Base-by-base conservation (phyloP, 2,888 invertebrate species). In the Rhimphoctona megacephalus region DNA sequence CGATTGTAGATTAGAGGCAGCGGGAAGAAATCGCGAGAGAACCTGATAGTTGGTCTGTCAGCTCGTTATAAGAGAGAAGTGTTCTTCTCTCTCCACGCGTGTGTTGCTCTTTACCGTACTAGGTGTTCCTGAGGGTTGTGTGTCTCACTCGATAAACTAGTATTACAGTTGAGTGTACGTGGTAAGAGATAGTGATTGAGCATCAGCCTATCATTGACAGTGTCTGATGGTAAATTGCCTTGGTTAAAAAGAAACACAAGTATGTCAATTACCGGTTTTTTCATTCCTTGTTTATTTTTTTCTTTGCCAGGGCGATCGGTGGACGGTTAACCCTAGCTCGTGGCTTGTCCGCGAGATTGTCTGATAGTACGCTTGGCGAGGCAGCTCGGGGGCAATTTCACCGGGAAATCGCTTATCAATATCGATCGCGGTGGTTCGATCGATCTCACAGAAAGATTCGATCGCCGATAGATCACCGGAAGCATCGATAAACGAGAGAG, bases 401-500 rank as follows among this genome's bases (percentile, higher is more conserved):
- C 89, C 89, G 89, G 86, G 90, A 90, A 91, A 90, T 78, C 88
- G 85, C 89, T 89, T 88, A 90, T 90, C 89, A 87, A 88, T 87
- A 84, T 82, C 80, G 70, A 89, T 73, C 85, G 82, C 69, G 83
- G 78, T 85, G 86, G 88, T 46, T 87, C 88, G 90, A 88, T 87
- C 86, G 88, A 83, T 87, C 82, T 74, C 85, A 78, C 86, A 85
- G 85, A 83, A 87, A 87, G 86, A 83, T 86, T 87, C 87, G 88
- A 90, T 89, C 88, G 85, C 22, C 54, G 54, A 69, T 39, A 85
- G 84, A 89, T 86, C 86, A 85, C 79, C 81, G 85, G 86, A 88
- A 88, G 83, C 70, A 66, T 69, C 72, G 73, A 72, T 70, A 30
- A 79, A 78, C 69, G 66, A 73, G 66, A 66, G 52, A 73, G 72